phyloP scores from a whole-genome alignment of 2,113 vertebrate species.

The Ploceus nigricollis region DNA sequence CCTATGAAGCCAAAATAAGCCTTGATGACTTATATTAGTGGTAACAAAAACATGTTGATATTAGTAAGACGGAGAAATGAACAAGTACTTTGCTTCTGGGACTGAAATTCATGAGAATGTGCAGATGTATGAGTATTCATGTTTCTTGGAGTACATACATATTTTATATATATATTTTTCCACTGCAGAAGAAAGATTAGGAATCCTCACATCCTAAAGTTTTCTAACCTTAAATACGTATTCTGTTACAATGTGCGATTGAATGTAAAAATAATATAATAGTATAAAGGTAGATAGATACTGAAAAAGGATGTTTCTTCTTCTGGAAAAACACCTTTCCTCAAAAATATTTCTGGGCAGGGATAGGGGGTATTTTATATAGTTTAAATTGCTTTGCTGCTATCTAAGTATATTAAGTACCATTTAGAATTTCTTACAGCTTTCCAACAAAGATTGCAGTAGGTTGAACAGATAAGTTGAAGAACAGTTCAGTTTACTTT shows the following conservation, averaged over 20 bases:
- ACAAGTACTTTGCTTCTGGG: not conserved
- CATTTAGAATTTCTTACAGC: not conserved
- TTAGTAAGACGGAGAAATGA: not conserved
- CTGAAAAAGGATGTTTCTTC: not conserved
- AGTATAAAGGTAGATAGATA: not conserved
- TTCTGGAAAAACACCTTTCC: not conserved
- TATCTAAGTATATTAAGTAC: not conserved
- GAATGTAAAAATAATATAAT: not conserved
- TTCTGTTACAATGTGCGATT: not conserved
- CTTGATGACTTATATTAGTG: constrained; percentile 39
- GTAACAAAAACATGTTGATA: constrained; percentile 49
- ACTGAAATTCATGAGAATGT: not conserved
- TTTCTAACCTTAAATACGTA: not conserved
- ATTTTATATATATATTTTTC: not conserved
- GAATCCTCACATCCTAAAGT: not conserved
- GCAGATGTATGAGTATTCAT: not conserved
- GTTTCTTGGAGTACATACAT: not conserved
- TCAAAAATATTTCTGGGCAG: not conserved
- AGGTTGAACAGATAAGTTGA: not conserved
- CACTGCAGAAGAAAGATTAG: not conserved
- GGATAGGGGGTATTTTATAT: not conserved
- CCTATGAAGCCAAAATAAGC: constrained; percentile 30
- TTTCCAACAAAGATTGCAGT: not conserved
- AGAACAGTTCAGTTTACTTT: not conserved
- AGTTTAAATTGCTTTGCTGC: not conserved